Evolutionary conservation across 2,113 vertebrate genomes (phyloP).

Genomic region (Calyptommatus sinebrachiatus): DNA sequence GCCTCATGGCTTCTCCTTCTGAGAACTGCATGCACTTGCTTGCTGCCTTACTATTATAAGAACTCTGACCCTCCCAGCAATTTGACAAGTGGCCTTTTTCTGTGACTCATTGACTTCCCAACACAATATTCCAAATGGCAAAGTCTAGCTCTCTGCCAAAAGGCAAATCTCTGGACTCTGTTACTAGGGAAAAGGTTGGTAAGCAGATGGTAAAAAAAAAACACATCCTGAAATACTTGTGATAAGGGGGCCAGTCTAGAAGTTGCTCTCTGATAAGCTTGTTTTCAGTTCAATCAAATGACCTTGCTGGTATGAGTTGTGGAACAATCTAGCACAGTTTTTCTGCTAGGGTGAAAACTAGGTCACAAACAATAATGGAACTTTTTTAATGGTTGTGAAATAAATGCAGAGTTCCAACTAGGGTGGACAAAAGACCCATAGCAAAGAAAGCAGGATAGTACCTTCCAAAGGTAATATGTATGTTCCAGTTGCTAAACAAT

Average conservation of each 20-base stretch:
- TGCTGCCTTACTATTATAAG: slow-evolving; percentile 7
- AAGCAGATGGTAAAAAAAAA: too few relatives aligned
- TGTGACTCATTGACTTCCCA: neutral
- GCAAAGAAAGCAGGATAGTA: neutral
- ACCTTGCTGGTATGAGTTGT: neutral
- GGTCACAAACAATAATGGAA: neutral
- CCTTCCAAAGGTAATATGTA: too few relatives aligned
- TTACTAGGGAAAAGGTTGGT: too few relatives aligned
- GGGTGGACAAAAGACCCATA: neutral
- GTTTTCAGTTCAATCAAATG: neutral
- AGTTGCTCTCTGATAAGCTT: neutral
- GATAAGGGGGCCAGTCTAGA: neutral
- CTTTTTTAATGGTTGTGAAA: neutral
- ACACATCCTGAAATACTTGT: neutral
- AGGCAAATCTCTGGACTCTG: neutral
- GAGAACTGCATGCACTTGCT: neutral
- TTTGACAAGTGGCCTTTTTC: neutral
- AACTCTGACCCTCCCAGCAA: slow-evolving; percentile 21
- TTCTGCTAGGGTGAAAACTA: neutral
- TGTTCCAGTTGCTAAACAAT: too few relatives aligned
- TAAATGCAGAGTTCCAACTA: neutral
- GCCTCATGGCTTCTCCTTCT: neutral
- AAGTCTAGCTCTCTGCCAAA: neutral
- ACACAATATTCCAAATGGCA: neutral
- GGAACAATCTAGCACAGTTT: neutral